Conservation (phyloP, 2,113 vertebrate species). For the Amphiprion percula region DNA sequence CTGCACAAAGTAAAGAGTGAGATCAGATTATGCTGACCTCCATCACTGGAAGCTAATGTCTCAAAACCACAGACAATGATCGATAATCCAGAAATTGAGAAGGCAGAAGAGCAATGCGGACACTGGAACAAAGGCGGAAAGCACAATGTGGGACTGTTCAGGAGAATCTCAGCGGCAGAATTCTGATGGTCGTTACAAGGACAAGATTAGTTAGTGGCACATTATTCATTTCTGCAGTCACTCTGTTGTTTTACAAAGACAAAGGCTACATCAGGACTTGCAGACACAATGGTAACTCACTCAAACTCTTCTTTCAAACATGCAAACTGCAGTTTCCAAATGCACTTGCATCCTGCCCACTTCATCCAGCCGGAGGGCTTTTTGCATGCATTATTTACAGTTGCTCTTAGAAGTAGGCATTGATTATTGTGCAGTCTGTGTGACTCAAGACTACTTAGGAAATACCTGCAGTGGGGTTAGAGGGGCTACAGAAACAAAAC, state of each 20-base stretch:
- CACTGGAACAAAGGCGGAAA: constrained; percentile 18
- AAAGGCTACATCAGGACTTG: background rate
- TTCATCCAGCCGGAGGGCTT: constrained; percentile 28
- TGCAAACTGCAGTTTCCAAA: constrained; percentile 35
- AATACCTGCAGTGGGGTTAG: constrained; percentile 20
- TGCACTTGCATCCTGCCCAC: constrained; percentile 23
- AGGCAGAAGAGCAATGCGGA: constrained; percentile 38
- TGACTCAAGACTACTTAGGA: constrained; percentile 41
- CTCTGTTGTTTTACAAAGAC: background rate
- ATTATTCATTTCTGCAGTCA: background rate
- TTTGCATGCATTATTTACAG: constrained; percentile 76
- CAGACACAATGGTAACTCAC: background rate
- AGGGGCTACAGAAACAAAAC: background rate
- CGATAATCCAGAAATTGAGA: constrained; percentile 67
- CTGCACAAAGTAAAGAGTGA: constrained; percentile 26
- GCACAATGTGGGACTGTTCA: background rate
- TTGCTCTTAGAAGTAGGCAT: constrained; percentile 38
- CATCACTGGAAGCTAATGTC: constrained; percentile 44
- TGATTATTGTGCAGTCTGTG: constrained; percentile 25
- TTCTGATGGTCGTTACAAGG: background rate
- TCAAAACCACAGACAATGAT: constrained; percentile 64
- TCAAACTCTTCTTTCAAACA: constrained; percentile 6
- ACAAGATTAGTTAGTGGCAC: constrained; percentile 3
- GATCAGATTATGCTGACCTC: constrained; percentile 79
- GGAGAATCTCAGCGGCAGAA: constrained; percentile 4